Percentiles rank a stretch among this genome's conserved stretches.
phyloP scores from a whole-genome alignment of 2,888 invertebrate genomes.

The Athalia rosae region DNA sequence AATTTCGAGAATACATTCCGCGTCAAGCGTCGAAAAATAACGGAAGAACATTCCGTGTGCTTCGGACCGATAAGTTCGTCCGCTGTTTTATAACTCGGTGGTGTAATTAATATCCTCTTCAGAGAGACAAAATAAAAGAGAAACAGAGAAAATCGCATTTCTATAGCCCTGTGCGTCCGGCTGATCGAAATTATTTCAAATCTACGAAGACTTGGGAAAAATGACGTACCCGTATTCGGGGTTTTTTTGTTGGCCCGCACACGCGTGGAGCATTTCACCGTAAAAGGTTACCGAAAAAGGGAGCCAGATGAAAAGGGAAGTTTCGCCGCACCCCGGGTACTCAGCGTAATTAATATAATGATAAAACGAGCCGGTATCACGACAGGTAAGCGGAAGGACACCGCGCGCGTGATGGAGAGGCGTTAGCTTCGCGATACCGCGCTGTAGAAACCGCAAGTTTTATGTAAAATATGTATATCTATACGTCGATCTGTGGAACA shows the following conservation, averaged over 20 bases:
- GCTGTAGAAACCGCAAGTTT: not conserved
- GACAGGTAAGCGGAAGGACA: conserved; percentile 39
- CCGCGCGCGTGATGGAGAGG: conserved; percentile 30
- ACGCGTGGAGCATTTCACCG: too few species aligned
- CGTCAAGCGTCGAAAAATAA: too few species aligned
- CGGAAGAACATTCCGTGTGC: too few species aligned
- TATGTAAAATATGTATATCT: too few species aligned
- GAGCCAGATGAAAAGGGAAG: not conserved
- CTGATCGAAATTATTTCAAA: too few species aligned
- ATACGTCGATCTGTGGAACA: too few species aligned
- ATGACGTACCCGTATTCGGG: too few species aligned
- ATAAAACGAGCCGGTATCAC: conserved; percentile 38
- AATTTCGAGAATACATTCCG: too few species aligned
- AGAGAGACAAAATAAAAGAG: not conserved
- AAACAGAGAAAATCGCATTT: not conserved
- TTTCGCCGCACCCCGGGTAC: conserved; percentile 23
- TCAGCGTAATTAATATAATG: conserved; percentile 40
- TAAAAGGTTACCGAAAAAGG: not conserved
- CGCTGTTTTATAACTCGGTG: too few species aligned
- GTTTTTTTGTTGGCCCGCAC: too few species aligned
- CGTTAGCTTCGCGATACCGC: conserved; percentile 18
- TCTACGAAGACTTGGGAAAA: too few species aligned
- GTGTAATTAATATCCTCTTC: not conserved
- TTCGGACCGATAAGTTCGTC: too few species aligned
- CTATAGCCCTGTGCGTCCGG: not conserved